Base-by-base conservation (phyloP, 2,888 invertebrate species). In the Nematopogon swammerdamellus region DNA sequence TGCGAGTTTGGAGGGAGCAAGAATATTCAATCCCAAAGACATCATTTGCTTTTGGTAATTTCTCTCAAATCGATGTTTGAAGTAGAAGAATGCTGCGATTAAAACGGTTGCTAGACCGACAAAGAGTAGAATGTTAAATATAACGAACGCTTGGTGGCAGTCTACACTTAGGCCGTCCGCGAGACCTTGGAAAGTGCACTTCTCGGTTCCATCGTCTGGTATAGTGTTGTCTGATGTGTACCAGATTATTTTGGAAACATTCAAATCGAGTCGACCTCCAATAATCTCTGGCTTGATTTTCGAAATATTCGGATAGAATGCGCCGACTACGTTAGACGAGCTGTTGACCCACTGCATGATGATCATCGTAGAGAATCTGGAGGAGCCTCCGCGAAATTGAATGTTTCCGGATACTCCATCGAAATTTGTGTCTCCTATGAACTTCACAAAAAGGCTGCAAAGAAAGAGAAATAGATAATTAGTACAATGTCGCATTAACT, bases 321-420 rank as follows among this genome's bases (percentile, higher is more conserved):
- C 67, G 0, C 86, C 88, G n/a, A 88, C 69, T 5, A 79, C 61
- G 1, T 66, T 60, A 0, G 72, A 76, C 3, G 65, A 60, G 44
- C 72, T 70, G 54, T 83, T 67, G 5, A 81, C 63, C 81, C 84
- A 84, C 57, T 88, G 86, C 17, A 83, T 66, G 14, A 88, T 71
- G 56, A 85, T 77, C 42, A 88, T 80, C 1, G 77, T 71, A 0
- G 85, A 83, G 50, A 83, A 79, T 30, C 91, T 72, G 3, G 90
- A 87, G 1, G 88, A 85, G 0, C 88, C 88, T 1, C 84, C 84
- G 1, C 80, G 68, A 62, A 91, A 91, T 55, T 83, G 82, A 4
- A 91, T 86, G 51, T 81, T 72, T 0, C 91, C 91, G 0, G 90
- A 89, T 1, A 90, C 86, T 2, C 92, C 92, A 47, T 82, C 63